Conservation (phyloP, 1,140 invertebrate species). For the Conus betulinus region DNA sequence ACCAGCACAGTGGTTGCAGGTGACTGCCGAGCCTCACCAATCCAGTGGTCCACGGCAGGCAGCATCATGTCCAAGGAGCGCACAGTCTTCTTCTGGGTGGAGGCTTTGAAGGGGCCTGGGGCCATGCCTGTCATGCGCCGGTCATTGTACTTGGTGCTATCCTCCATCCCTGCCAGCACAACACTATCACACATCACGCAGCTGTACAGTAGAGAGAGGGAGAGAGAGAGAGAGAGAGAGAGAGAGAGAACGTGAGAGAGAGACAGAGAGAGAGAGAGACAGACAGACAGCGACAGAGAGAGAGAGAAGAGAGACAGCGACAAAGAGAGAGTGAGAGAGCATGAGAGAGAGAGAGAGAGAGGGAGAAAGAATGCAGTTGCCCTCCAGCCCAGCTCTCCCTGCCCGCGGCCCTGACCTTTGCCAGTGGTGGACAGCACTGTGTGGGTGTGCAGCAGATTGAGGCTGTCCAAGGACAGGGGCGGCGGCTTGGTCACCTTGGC, state of each 20-base stretch:
- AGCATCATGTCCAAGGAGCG: constrained; percentile 83
- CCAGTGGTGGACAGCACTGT: constrained; percentile 90
- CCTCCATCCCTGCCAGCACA: constrained; percentile 44
- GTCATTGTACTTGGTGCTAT: constrained; percentile 64
- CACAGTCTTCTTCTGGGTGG: constrained; percentile 60
- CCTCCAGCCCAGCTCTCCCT: background rate
- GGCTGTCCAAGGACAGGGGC: constrained; percentile 84
- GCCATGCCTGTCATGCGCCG: constrained; percentile 58
- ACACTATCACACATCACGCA: no score
- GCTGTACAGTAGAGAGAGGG: no score
- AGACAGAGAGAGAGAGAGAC: no score
- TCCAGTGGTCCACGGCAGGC: constrained; percentile 88
- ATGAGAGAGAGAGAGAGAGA: no score
- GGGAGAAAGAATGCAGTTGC: no score
- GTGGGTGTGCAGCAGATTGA: constrained; percentile 92
- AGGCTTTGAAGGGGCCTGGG: constrained; percentile 58
- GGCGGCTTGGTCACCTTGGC: constrained; percentile 77
- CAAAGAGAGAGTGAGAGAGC: no score
- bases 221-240: no score
- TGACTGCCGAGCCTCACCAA: constrained; percentile 75
- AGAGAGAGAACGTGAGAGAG: no score
- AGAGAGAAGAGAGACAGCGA: no score
- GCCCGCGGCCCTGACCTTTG: constrained; percentile 49
- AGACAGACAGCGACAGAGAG: no score
- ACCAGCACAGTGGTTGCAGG: background rate